Percentiles rank a stretch among this genome's conserved stretches.
phyloP scores from a whole-genome alignment of 2,888 invertebrate genomes.

The Trachelus iudaicus region DNA sequence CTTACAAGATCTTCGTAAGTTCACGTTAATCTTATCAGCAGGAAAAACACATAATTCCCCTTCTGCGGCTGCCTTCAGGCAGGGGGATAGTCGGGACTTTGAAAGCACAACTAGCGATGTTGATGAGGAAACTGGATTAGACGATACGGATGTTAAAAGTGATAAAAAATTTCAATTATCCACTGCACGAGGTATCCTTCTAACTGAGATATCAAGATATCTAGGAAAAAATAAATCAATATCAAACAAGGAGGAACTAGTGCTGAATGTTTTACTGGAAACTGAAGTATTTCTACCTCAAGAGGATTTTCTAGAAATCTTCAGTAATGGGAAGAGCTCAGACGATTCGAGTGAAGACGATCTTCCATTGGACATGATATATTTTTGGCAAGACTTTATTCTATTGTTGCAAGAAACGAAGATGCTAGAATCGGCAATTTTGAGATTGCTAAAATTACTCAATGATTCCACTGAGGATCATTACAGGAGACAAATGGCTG shows the following conservation, averaged over 20 bases:
- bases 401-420: conserved; percentile 68
- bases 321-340: conserved; percentile 24
- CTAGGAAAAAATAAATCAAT: conserved; percentile 39
- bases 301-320: conserved; percentile 47
- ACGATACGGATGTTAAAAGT: conserved; percentile 20
- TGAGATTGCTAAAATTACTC: conserved; percentile 66
- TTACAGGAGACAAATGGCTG: conserved; percentile 64
- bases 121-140: conserved; percentile 8
- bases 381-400: conserved; percentile 69
- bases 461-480: conserved; percentile 53
- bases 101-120: not conserved
- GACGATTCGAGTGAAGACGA: conserved; percentile 19
- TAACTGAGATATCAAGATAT: conserved; percentile 48
- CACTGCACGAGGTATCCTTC: conserved; percentile 39
- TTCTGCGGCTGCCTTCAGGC: not conserved
- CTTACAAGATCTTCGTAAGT: conserved; percentile 38
- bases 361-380: conserved; percentile 51
- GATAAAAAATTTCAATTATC: conserved; percentile 36
- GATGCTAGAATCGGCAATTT: conserved; percentile 66
- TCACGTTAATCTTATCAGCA: conserved; percentile 15
- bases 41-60: not conserved
- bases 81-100: not conserved
- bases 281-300: conserved; percentile 56
- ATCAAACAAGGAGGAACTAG: conserved; percentile 37
- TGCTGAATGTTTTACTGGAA: conserved; percentile 48